Conservation (phyloP, 2,888 invertebrate species). For the Physocephala rufipes region DNA sequence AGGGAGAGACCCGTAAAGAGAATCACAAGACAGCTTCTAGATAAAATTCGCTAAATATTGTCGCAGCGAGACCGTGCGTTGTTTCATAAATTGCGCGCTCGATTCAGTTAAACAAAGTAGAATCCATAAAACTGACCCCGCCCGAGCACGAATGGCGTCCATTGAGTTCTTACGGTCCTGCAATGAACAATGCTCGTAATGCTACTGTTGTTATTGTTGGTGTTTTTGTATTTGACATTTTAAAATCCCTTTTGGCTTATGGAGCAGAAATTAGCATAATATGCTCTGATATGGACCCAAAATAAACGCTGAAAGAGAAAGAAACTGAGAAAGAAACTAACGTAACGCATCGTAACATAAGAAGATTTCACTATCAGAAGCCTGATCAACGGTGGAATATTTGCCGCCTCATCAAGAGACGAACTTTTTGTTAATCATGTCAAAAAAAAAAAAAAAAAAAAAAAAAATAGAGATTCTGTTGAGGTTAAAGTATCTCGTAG, state of each 20-base stretch:
- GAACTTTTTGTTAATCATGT: no score
- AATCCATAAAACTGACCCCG: conserved; percentile 9
- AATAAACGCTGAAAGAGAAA: conserved; percentile 15
- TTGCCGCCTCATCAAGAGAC: no score
- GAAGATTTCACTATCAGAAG: not conserved
- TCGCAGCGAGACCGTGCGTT: not conserved
- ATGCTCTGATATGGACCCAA: no score
- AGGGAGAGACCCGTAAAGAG: not conserved
- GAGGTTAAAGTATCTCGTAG: no score
- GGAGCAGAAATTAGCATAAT: conserved; percentile 30
- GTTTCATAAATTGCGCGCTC: not conserved
- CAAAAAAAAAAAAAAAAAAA: no score
- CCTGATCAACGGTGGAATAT: no score
- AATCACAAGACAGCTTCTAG: conserved; percentile 2
- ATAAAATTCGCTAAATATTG: no score
- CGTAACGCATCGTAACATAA: not conserved
- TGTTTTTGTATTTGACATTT: not conserved
- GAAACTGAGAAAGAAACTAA: no score
- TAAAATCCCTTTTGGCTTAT: not conserved
- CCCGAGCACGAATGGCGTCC: no score
- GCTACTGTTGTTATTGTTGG: not conserved
- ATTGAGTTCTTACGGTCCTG: no score
- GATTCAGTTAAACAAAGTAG: not conserved
- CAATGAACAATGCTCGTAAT: not conserved
- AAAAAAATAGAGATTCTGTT: no score